phyloP scores from a whole-genome alignment of 2,113 vertebrate species.

The Canis aureus region DNA sequence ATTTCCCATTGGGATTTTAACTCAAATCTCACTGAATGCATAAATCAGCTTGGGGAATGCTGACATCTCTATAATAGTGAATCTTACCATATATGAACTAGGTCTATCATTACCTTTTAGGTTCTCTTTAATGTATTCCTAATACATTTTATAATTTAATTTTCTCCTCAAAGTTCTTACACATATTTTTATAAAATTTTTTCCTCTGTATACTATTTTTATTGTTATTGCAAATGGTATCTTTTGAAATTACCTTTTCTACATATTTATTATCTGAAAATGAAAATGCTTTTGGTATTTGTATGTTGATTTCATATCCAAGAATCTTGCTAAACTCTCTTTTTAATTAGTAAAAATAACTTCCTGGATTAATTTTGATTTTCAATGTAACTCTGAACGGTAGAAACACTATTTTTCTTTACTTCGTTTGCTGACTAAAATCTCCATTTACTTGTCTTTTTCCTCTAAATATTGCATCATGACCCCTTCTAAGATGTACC shows the following conservation, averaged over 20 bases:
- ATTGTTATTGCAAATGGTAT: neutral
- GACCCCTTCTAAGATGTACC: neutral
- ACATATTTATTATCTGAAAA: neutral
- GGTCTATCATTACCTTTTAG: neutral
- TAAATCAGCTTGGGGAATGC: neutral
- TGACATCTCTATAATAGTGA: neutral
- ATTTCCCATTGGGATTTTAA: conserved; percentile 41
- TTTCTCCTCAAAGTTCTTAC: neutral
- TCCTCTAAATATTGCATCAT: neutral
- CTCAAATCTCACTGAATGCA: conserved; percentile 17
- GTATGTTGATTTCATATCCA: neutral
- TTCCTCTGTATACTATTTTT: neutral
- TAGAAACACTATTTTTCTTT: neutral
- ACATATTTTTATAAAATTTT: conserved; percentile 5
- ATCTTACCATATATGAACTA: neutral
- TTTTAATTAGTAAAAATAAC: neutral
- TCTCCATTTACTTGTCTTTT: neutral
- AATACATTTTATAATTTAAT: neutral
- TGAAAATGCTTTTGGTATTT: conserved; percentile 22
- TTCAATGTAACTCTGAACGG: neutral
- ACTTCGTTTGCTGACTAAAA: neutral
- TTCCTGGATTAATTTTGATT: neutral
- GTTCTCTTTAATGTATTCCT: neutral
- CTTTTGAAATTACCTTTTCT: neutral
- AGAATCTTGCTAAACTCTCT: neutral